phyloP scores from a whole-genome alignment of 2,113 vertebrate species.

The Notiomystis cincta region DNA sequence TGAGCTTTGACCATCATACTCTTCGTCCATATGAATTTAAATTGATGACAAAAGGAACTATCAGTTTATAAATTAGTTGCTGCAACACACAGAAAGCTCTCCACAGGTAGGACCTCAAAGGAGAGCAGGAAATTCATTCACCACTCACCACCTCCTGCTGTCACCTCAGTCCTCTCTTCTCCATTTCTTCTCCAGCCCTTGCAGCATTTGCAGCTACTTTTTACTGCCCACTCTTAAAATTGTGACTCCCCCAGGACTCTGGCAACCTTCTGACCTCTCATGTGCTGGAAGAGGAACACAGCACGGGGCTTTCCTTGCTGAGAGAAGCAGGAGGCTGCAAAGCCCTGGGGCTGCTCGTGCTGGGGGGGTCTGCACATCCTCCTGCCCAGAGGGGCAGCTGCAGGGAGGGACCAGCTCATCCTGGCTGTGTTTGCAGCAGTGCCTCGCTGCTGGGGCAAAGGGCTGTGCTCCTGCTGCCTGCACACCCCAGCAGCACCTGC shows the following conservation, averaged over 20 bases:
- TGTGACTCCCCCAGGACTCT: not conserved
- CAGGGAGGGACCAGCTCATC: not conserved
- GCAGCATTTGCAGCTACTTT: not conserved
- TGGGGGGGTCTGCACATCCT: rapidly evolving
- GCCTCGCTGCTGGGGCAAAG: not conserved
- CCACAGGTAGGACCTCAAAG: not conserved
- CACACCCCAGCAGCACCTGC: not conserved
- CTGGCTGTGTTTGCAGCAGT: not conserved
- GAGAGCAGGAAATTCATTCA: not conserved
- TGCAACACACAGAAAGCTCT: rapidly evolving
- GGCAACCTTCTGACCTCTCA: rapidly evolving
- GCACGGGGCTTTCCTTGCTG: not conserved
- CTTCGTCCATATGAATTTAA: not conserved
- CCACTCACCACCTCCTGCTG: not conserved
- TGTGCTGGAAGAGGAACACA: not conserved
- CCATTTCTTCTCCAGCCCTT: not conserved
- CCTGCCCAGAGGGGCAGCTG: too few species aligned
- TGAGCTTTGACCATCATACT: not conserved
- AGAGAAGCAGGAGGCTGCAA: not conserved
- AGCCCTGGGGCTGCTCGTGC: rapidly evolving
- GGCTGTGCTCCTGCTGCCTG: not conserved
- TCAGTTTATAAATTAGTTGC: not conserved
- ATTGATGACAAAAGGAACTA: not conserved
- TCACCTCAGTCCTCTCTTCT: not conserved
- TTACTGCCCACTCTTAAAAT: not conserved